Conservation (phyloP, 30 jellyfish, hydroid and myxozoan genomes). For the Turritopsis rubra region DNA sequence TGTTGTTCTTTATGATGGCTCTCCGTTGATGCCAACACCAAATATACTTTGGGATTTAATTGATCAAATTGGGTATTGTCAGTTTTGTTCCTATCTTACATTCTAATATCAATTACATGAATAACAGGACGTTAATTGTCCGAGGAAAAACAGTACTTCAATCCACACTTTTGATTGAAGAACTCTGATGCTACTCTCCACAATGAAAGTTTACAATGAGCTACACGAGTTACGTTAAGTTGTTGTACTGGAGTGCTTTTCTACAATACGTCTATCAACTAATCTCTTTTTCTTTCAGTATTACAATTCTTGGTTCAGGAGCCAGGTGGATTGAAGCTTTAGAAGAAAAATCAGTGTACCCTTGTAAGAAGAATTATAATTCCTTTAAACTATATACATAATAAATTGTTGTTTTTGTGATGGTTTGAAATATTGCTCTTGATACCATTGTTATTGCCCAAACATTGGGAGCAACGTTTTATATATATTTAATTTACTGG, state of each 20-base stretch:
- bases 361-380: constrained; percentile 43
- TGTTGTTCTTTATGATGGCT: constrained; percentile 92
- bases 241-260: too few relatives aligned
- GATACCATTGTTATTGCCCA: not conserved
- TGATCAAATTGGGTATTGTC: constrained; percentile 72
- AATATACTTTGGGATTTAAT: constrained; percentile 93
- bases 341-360: constrained; percentile 58
- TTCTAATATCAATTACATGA: not conserved
- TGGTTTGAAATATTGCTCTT: not conserved
- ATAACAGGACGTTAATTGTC: too few relatives aligned
- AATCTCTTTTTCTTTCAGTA: constrained; percentile 21
- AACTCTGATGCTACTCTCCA: too few relatives aligned
- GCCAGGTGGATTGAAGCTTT: constrained; percentile 96
- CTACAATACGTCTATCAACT: too few relatives aligned
- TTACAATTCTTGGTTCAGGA: constrained; percentile 90
- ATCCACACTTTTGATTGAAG: too few relatives aligned
- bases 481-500: too few relatives aligned
- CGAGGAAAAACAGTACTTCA: not conserved
- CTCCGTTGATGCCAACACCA: constrained; percentile 84
- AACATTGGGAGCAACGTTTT: not conserved
- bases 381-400: too few relatives aligned
- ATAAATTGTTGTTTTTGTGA: not conserved
- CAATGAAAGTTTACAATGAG: too few relatives aligned
- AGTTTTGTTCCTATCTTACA: not conserved
- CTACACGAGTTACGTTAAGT: too few relatives aligned